Evolutionary conservation across 2,888 invertebrate genomes (phyloP), one percentile per base, ranked within the genome.

Genomic region (Rapana venosa): DNA sequence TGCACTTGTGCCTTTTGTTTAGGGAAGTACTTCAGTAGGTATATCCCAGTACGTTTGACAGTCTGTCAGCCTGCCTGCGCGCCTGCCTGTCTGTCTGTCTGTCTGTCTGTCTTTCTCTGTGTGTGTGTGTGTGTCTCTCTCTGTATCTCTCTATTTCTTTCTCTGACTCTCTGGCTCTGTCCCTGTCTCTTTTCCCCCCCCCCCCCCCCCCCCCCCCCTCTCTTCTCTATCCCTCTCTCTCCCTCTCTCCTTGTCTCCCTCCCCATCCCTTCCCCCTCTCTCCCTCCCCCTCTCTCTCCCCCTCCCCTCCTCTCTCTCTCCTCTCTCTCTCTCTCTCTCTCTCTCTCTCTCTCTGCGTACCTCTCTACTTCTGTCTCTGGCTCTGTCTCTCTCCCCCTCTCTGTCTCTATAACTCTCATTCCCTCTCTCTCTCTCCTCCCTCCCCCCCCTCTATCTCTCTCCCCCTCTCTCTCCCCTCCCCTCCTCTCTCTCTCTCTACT

Each of bases 31-130:
- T n/a, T n/a, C n/a, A n/a, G n/a, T n/a, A n/a, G n/a, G n/a, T n/a
- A n/a, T n/a, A n/a, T n/a, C n/a, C n/a, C n/a, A n/a, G n/a, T n/a
- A n/a, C n/a, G n/a, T n/a, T n/a, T n/a, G n/a, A n/a, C n/a, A n/a
- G n/a, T n/a, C n/a, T n/a, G n/a, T n/a, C n/a, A n/a, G n/a, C n/a
- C n/a, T n/a, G n/a, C n/a, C n/a, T n/a, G n/a, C 79, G 11, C 79
- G 8, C 79, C 26, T 32, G 30, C 79, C 81, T 32, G 85, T 84
- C 74, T 77, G 85, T 30, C 85, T 79, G 32, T 87, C 90, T 35
- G 15, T 88, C 26, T 83, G 13, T 32, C 79, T 79, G 15, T 79
- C 79, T 30, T 13, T 79, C 79, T 30, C n/a, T 30, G n/a, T n/a
- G n/a, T n/a, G n/a, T n/a, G n/a, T n/a, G n/a, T n/a, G n/a, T n/a